phyloP scores from a whole-genome alignment of 2,888 invertebrate species.

The Agonum fuliginosum region DNA sequence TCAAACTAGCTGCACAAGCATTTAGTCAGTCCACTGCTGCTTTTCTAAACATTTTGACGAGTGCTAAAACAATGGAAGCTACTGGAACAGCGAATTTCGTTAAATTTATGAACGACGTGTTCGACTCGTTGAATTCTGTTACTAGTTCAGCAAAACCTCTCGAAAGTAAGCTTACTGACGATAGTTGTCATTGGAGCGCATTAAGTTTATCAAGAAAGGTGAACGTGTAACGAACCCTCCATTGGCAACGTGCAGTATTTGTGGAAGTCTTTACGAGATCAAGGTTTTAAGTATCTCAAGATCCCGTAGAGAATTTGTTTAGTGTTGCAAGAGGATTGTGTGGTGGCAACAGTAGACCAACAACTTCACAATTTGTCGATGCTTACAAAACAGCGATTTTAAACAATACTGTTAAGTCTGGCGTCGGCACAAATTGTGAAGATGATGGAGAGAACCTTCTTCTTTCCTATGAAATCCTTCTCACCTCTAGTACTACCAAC shows the following conservation, averaged over 20 bases:
- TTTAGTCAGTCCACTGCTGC: no score
- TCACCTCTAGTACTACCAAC: not conserved
- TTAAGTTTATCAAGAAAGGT: not conserved
- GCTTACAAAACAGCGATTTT: not conserved
- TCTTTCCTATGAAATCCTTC: not conserved
- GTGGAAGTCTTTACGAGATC: not conserved
- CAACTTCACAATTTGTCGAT: slow-evolving; percentile 3
- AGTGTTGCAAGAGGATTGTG: not conserved
- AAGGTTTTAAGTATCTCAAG: not conserved
- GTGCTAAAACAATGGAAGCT: no score
- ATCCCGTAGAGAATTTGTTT: not conserved
- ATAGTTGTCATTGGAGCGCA: no score
- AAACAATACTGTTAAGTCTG: not conserved
- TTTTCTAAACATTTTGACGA: not conserved
- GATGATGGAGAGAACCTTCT: not conserved
- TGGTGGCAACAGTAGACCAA: not conserved
- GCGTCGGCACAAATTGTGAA: slow-evolving; percentile 5
- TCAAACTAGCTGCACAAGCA: not conserved
- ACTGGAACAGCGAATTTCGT: no score
- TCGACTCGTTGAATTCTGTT: not conserved
- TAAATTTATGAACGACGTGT: no score
- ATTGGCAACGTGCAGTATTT: not conserved
- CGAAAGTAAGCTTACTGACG: not conserved
- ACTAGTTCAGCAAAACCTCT: not conserved
- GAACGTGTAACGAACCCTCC: not conserved